Conservation (phyloP, 2,113 vertebrate genomes). For the Cyanoderma ruficeps region DNA sequence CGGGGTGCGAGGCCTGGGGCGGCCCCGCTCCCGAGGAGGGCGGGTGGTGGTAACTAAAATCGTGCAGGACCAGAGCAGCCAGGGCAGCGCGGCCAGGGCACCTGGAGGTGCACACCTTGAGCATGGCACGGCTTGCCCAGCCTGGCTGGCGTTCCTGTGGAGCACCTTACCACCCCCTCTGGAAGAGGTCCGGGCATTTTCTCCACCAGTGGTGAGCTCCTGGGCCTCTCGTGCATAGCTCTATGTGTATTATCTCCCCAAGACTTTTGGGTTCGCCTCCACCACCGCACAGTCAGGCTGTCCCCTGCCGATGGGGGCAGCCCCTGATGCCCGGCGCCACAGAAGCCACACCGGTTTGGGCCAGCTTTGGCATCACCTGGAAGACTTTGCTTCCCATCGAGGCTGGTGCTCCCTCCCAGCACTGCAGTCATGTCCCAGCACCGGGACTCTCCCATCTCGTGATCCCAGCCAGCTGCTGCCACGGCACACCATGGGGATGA, state of each 20-base stretch:
- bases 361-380: not conserved
- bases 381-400: not conserved
- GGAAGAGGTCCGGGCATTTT: not conserved
- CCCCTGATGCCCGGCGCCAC: accelerated
- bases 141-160: not conserved
- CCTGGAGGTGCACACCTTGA: not conserved
- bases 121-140: not conserved
- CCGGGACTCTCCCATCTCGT: not conserved
- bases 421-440: accelerated
- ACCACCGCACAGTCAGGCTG: not conserved
- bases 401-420: not conserved
- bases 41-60: not conserved
- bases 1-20: no score
- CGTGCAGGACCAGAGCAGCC: not conserved
- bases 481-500: not conserved
- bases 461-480: not conserved
- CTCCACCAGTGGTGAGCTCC: not conserved
- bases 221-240: not conserved
- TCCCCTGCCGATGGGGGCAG: not conserved
- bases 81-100: not conserved
- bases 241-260: not conserved
- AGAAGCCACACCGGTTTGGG: not conserved
- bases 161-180: not conserved
- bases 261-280: not conserved
- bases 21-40: no score